A percentile compares a stretch with the other conserved stretches of the same genome.
These are phyloP conservation scores for Netelia fuscicornis DNA, from an alignment of 2,888 invertebrate genomes.

Conservation along the genomic window DNA sequence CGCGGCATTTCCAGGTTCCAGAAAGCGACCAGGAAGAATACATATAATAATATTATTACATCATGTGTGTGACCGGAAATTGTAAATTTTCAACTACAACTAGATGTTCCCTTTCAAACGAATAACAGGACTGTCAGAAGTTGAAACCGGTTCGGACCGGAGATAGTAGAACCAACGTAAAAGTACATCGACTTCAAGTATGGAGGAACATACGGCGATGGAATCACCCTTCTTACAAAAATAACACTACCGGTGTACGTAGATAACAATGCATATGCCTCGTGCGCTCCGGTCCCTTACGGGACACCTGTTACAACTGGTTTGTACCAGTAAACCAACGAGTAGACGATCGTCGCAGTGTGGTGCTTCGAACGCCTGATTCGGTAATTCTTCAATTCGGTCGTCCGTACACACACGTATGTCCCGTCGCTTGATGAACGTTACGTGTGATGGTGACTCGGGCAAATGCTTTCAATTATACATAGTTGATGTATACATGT, in stretches of 20 bases:
- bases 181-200: background rate
- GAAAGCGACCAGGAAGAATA: background rate
- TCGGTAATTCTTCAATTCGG: conserved; percentile 59
- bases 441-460: conserved; percentile 25
- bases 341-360: conserved; percentile 50
- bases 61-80: background rate
- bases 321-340: conserved; percentile 45
- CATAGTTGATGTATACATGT: conserved; percentile 56
- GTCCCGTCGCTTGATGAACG: conserved; percentile 29
- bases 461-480: conserved; percentile 62
- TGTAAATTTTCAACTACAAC: background rate
- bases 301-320: conserved; percentile 42
- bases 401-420: background rate
- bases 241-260: background rate
- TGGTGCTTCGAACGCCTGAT: conserved; percentile 48
- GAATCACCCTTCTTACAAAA: conserved; percentile 21
- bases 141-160: conserved; percentile 5
- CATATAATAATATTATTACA: background rate
- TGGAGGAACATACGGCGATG: background rate
- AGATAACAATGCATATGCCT: conserved; percentile 44
- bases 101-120: background rate
- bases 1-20: background rate
- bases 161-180: background rate
- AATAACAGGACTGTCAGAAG: background rate
- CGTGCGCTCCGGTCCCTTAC: background rate